Conservation (phyloP, 2,113 vertebrate species). For the Hystrix brachyura region DNA sequence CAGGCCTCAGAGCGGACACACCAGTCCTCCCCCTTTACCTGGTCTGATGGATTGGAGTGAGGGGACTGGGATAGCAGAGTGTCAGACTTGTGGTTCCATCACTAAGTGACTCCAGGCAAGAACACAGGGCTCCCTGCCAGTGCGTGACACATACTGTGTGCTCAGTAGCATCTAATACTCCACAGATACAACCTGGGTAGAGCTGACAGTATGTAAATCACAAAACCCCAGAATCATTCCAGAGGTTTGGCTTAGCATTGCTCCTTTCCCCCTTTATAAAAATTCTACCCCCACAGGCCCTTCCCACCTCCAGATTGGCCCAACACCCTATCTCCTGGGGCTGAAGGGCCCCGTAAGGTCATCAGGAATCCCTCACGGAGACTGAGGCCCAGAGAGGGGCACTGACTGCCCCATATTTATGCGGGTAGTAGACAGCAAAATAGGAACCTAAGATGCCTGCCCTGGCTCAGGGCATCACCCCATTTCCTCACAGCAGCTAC, state of each 20-base stretch:
- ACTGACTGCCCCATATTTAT: neutral
- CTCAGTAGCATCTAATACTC: neutral
- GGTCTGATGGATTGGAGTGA: neutral
- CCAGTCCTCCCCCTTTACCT: neutral
- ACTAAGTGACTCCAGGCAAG: neutral
- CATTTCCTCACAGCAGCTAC: neutral
- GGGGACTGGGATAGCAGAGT: neutral
- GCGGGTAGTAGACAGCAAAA: neutral
- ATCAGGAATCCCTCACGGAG: neutral
- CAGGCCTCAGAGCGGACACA: neutral
- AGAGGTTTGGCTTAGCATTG: neutral
- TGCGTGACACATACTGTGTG: neutral
- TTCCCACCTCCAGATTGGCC: neutral
- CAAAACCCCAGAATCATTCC: neutral
- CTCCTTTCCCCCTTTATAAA: neutral
- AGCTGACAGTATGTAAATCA: neutral
- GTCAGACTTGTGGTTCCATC: neutral
- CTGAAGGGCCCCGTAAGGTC: neutral
- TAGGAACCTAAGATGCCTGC: neutral
- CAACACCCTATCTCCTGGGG: neutral
- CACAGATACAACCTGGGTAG: neutral
- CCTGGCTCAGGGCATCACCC: neutral
- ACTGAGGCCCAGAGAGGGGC: neutral
- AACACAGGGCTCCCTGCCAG: neutral
- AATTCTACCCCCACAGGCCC: neutral